Evolutionary conservation across 30 jellyfish, hydroid and myxozoan species (phyloP).

Genomic region (Aurelia sp.): DNA sequence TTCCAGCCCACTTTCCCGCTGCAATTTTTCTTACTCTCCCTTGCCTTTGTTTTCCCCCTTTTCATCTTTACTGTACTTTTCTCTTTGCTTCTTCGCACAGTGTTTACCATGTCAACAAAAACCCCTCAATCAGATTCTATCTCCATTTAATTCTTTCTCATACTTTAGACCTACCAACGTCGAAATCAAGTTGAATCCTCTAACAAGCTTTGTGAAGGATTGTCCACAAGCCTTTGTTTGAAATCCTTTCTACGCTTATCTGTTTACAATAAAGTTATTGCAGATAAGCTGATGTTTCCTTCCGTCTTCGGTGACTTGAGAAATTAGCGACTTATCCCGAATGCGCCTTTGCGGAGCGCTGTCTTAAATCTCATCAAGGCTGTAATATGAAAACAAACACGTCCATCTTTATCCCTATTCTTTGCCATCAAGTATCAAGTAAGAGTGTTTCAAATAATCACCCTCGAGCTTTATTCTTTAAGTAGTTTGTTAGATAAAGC

Average conservation of each 20-base stretch:
- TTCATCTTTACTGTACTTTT: no score
- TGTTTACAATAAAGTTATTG: slow-evolving; percentile 56
- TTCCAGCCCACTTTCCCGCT: no score
- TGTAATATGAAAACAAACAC: slow-evolving; percentile 44
- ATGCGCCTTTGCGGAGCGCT: slow-evolving; percentile 28
- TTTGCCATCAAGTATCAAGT: slow-evolving; percentile 8
- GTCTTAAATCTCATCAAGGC: slow-evolving; percentile 39
- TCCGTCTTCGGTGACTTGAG: slow-evolving; percentile 68
- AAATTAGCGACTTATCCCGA: slow-evolving; percentile 70
- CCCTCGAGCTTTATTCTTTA: slow-evolving; percentile 28
- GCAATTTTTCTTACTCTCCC: no score
- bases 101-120: no score
- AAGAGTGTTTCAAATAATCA: slow-evolving; percentile 2
- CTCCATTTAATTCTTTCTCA: no score
- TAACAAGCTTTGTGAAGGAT: slow-evolving; percentile 33
- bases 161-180: no score
- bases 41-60: no score
- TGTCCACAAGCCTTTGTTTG: slow-evolving; percentile 16
- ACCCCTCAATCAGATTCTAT: no score
- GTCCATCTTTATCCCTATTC: slow-evolving; percentile 26
- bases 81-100: no score
- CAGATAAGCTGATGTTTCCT: slow-evolving; percentile 65
- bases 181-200: slow-evolving; percentile 13
- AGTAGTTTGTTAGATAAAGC: slow-evolving; percentile 37
- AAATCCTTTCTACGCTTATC: slow-evolving; percentile 40